Evolutionary conservation across 2,888 invertebrate species (phyloP).

Genomic region (Apamea monoglypha): DNA sequence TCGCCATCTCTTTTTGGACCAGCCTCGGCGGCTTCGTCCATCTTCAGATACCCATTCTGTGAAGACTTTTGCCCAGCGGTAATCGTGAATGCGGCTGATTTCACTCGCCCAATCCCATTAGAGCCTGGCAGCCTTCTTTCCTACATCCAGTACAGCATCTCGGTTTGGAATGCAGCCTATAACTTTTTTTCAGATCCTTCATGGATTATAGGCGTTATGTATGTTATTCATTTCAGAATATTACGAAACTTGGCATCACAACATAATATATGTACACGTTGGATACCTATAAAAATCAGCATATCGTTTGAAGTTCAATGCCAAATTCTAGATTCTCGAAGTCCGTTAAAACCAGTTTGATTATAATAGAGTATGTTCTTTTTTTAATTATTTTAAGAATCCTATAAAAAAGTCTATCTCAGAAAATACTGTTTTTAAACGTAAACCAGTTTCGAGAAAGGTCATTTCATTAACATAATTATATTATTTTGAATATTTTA

Average conservation of each 20-base stretch:
- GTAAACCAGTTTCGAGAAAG: background rate
- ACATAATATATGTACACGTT: too few species aligned
- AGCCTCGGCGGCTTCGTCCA: too few species aligned
- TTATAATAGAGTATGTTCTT: background rate
- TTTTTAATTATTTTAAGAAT: constrained; percentile 12
- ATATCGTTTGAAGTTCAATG: constrained; percentile 15
- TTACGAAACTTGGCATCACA: background rate
- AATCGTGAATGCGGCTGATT: too few species aligned
- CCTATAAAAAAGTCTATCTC: background rate
- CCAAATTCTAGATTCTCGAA: constrained; percentile 28
- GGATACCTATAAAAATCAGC: background rate
- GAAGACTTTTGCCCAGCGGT: too few species aligned
- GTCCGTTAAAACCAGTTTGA: constrained; percentile 27
- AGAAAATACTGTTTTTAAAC: background rate
- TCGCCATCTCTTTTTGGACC: too few species aligned
- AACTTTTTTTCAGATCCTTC: background rate
- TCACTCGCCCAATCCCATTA: too few species aligned
- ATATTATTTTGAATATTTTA: background rate
- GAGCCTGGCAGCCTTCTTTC: too few species aligned
- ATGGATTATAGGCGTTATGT: too few species aligned
- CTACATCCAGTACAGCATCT: too few species aligned
- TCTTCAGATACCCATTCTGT: too few species aligned
- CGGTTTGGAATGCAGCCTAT: too few species aligned
- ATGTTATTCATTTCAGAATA: background rate
- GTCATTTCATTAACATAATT: background rate